phyloP scores from a whole-genome alignment of 2,113 vertebrate genomes.

The Synchiropus splendidus region DNA sequence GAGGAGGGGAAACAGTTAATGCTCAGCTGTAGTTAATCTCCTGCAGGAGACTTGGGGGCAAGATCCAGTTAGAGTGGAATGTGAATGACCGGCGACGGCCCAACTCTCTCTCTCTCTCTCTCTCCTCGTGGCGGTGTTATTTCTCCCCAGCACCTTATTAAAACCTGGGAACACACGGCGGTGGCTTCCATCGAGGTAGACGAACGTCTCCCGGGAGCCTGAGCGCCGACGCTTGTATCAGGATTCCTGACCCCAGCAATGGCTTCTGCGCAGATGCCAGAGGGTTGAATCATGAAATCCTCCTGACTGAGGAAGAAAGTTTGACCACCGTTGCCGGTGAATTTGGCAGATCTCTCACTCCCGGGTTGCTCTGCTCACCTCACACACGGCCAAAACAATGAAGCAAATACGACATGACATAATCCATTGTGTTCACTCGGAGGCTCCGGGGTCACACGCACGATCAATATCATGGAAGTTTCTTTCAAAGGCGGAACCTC shows the following conservation, averaged over 20 bases:
- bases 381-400: too few relatives aligned
- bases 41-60: slow-evolving; percentile 58
- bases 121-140: slow-evolving; percentile 48
- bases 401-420: too few relatives aligned
- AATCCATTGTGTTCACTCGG: too few relatives aligned
- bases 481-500: too few relatives aligned
- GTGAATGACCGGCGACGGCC: slow-evolving; percentile 57
- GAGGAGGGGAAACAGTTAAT: slow-evolving; percentile 51
- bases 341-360: too few relatives aligned
- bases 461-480: too few relatives aligned
- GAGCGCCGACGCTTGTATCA: slow-evolving; percentile 31
- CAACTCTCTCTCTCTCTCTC: slow-evolving; percentile 45
- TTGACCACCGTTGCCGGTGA: too few relatives aligned
- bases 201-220: slow-evolving; percentile 40
- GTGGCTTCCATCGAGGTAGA: slow-evolving; percentile 35
- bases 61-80: slow-evolving; percentile 65
- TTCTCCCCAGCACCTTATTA: slow-evolving; percentile 54
- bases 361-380: too few relatives aligned
- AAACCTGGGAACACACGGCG: slow-evolving; percentile 54
- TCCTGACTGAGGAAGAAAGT: too few relatives aligned
- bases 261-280: slow-evolving; percentile 22
- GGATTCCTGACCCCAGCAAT: slow-evolving; percentile 27
- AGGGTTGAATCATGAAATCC: slow-evolving; percentile 6
- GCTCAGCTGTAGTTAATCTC: slow-evolving; percentile 55
- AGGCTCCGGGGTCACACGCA: too few relatives aligned